Conservation (phyloP, 2,113 vertebrate genomes). For the Gobius niger region DNA sequence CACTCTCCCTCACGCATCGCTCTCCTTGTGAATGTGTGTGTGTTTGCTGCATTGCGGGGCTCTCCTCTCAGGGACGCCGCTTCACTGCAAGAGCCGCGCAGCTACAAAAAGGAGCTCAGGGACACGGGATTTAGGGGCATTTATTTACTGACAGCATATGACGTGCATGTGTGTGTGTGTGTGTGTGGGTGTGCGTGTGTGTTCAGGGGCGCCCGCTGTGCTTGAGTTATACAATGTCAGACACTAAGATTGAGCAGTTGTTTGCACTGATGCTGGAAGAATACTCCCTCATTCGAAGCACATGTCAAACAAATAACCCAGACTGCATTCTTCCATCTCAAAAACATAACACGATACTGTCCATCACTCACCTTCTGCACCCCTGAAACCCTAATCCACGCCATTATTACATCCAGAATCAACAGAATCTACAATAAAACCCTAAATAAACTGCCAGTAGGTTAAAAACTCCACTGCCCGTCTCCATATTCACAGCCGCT, state of each 20-base stretch:
- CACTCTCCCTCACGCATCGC: constrained; percentile 49
- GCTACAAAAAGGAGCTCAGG: constrained; percentile 26
- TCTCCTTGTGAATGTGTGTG: constrained; percentile 23
- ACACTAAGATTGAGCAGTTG: not conserved
- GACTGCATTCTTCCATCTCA: no score
- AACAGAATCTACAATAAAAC: no score
- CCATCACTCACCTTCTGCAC: no score
- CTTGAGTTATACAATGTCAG: not conserved
- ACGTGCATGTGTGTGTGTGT: not conserved
- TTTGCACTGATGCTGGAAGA: not conserved
- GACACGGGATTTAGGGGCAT: constrained; percentile 18
- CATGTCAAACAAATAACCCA: no score
- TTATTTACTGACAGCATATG: constrained; percentile 3
- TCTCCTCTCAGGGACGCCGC: constrained; percentile 59
- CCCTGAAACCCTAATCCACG: no score
- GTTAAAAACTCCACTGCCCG: no score
- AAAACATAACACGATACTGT: no score
- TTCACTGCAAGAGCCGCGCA: constrained; percentile 60
- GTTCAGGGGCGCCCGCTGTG: not conserved
- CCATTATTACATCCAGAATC: no score
- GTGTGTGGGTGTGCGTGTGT: not conserved
- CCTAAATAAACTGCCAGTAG: no score
- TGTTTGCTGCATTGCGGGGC: constrained; percentile 77
- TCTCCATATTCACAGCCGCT: no score
- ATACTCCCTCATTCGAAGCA: not conserved